Conservation (phyloP, 2,888 invertebrate genomes). For the Lasiommata megera region DNA sequence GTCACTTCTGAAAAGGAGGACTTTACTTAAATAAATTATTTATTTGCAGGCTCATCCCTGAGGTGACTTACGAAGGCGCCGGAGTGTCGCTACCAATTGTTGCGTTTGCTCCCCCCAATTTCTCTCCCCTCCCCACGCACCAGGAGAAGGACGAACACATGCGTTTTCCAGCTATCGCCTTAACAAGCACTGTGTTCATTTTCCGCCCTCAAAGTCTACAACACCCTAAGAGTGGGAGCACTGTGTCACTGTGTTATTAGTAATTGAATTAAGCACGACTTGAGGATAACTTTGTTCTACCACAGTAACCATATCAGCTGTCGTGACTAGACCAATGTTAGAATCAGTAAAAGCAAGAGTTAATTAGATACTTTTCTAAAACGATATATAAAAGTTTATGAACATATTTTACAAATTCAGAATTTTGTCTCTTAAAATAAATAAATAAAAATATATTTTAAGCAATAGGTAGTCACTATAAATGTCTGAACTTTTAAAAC, state of each 20-base stretch:
- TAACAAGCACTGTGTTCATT: conserved; percentile 20
- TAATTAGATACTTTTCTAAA: background rate
- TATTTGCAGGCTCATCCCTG: conserved; percentile 28
- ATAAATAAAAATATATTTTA: no score
- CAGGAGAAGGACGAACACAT: conserved; percentile 16
- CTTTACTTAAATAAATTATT: background rate
- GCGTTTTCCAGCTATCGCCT: conserved; percentile 26
- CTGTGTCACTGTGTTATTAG: background rate
- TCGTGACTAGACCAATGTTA: background rate
- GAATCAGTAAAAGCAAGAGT: background rate
- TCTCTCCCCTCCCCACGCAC: conserved; percentile 2
- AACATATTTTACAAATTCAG: no score
- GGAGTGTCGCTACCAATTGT: conserved; percentile 60
- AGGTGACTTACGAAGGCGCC: conserved; percentile 48
- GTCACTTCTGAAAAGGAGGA: no score
- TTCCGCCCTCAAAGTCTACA: conserved; percentile 9
- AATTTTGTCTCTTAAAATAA: no score
- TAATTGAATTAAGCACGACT: background rate
- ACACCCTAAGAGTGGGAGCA: background rate
- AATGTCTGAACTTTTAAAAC: background rate
- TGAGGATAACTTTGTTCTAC: background rate
- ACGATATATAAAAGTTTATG: no score
- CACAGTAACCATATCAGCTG: conserved; percentile 7
- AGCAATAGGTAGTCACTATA: no score
- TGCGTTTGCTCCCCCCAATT: conserved; percentile 41